Evolutionary conservation across 1,140 invertebrate species (phyloP).

Genomic region (Drosophila tsacasi): DNA sequence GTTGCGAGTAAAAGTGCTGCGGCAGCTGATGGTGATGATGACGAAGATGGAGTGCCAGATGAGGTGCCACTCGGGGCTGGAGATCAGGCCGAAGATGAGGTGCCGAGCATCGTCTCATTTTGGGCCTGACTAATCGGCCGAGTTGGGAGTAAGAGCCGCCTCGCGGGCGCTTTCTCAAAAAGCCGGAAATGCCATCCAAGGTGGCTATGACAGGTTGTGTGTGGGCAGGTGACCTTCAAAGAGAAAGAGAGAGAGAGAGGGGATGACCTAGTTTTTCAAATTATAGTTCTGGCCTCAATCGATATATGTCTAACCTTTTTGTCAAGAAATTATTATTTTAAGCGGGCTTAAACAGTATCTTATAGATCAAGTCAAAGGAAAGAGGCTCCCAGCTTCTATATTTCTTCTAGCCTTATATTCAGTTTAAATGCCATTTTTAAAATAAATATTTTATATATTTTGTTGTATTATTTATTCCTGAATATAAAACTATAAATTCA

Average conservation of each 20-base stretch:
- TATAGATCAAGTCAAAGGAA: neutral
- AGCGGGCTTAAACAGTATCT: neutral
- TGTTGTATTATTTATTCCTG: too few species aligned
- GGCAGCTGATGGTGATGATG: neutral
- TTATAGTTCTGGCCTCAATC: neutral
- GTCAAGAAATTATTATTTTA: neutral
- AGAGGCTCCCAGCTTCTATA: neutral
- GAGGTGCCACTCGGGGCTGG: neutral
- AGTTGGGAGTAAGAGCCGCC: conserved; percentile 61
- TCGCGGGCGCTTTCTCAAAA: conserved; percentile 55
- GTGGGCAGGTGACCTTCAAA: conserved; percentile 44
- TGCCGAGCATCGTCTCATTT: conserved; percentile 7
- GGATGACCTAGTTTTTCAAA: neutral
- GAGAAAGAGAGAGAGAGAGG: neutral
- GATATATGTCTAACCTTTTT: neutral
- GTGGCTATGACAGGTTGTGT: neutral
- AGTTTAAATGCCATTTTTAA: too few species aligned
- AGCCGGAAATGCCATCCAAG: conserved; percentile 49
- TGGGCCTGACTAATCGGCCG: conserved; percentile 63
- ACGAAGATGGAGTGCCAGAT: neutral
- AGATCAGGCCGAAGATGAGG: conserved; percentile 3
- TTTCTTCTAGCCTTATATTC: neutral
- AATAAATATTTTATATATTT: too few species aligned
- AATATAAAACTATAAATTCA: too few species aligned
- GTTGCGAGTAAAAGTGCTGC: conserved; percentile 42